phyloP scores from a whole-genome alignment of 2,888 invertebrate species.

The Nezara viridula region DNA sequence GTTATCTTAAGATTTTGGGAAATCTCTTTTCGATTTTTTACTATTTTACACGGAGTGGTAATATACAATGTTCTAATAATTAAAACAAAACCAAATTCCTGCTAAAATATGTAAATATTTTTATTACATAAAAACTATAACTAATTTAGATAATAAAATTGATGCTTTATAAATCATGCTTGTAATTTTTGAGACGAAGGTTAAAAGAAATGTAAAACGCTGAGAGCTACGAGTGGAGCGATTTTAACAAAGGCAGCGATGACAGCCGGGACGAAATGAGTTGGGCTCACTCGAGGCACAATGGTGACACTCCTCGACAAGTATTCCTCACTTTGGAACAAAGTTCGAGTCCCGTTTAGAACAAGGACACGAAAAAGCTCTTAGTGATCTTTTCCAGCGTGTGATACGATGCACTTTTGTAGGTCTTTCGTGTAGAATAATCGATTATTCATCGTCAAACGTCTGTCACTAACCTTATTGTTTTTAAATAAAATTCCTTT shows the following conservation, averaged over 20 bases:
- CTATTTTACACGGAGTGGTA: no score
- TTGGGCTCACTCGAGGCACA: neutral
- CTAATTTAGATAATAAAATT: neutral
- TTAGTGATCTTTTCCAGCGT: neutral
- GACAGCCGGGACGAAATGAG: neutral
- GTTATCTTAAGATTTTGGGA: no score
- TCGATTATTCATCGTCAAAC: neutral
- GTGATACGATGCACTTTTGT: neutral
- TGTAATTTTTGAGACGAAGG: neutral
- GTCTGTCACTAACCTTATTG: neutral
- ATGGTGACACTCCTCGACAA: neutral
- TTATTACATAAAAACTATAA: neutral
- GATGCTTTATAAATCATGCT: neutral
- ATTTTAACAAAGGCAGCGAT: neutral
- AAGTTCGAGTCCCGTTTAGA: neutral
- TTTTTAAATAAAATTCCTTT: no score
- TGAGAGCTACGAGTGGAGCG: neutral
- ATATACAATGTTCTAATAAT: no score
- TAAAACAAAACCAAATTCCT: no score
- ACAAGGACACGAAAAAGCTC: neutral
- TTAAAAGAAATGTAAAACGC: neutral
- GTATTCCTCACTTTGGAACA: neutral
- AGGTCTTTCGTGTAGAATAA: neutral
- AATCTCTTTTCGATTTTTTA: no score
- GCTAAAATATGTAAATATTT: no score